Evolutionary conservation across 2,888 invertebrate species (phyloP).

Genomic region (Pemphredon lugubris): DNA sequence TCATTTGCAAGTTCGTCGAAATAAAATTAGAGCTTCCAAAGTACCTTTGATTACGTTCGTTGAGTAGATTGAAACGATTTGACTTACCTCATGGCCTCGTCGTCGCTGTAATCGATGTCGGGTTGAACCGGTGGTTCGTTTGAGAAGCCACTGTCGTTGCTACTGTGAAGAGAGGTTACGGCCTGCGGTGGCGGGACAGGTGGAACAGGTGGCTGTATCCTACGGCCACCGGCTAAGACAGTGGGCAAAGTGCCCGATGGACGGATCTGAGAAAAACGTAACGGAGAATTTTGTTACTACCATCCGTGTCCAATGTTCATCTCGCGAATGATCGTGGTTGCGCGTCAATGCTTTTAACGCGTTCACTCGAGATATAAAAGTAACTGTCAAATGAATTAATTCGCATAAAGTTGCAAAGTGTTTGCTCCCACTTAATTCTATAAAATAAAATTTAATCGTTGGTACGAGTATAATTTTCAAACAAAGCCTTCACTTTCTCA

Average conservation of each 20-base stretch:
- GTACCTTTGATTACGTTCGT: constrained; percentile 25
- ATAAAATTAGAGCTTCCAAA: constrained; percentile 24
- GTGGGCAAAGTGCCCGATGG: constrained; percentile 80
- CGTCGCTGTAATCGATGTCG: constrained; percentile 94
- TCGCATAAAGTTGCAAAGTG: too few relatives aligned
- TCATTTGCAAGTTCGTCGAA: constrained; percentile 13
- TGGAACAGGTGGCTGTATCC: constrained; percentile 81
- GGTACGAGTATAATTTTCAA: too few relatives aligned
- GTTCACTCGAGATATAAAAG: too few relatives aligned
- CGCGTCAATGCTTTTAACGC: too few relatives aligned
- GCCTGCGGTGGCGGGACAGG: constrained; percentile 80
- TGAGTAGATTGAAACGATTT: neutral
- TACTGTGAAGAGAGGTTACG: constrained; percentile 89
- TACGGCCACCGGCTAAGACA: constrained; percentile 77
- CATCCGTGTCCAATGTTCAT: too few relatives aligned
- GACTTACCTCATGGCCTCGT: constrained; percentile 88
- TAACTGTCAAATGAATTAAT: too few relatives aligned
- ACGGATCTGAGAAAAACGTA: constrained; percentile 72
- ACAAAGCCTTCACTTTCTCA: too few relatives aligned
- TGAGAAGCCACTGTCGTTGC: constrained; percentile 95
- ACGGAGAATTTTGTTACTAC: neutral
- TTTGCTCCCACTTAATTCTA: too few relatives aligned
- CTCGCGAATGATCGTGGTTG: too few relatives aligned
- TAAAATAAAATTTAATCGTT: too few relatives aligned
- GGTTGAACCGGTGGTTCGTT: constrained; percentile 94